Base-by-base conservation (phyloP, 2,888 invertebrate genomes). In the Sympetrum striolatum region DNA sequence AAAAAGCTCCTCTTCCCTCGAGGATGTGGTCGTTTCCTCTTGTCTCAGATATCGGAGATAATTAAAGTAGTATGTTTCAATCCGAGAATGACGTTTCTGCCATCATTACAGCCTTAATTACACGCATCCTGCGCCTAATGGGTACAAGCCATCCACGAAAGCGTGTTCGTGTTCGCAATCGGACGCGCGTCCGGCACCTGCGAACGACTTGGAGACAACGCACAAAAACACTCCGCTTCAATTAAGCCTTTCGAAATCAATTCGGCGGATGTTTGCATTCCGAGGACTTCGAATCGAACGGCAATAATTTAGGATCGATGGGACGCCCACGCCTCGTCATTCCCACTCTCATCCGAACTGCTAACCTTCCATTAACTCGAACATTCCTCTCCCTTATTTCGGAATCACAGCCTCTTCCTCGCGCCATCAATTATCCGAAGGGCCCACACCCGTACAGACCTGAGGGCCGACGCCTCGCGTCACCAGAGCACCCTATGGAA, bases 291-390 rank as follows among this genome's bases (percentile, higher is more conserved):
- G 60, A 35, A 86, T 86, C 58, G 37, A 86, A 86, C 37, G 25
- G 73, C 31, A 31, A 25, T 86, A 86, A 37, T 37, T 86, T 53
- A 86, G 73, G 31, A 60, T 86, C 60, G 86, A 86, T 86, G 86
- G 22, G n/a, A 58, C 82, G 60, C 86, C 86, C 86, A 86, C 86
- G 22, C 22, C 15, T 82, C 58, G 25, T 82, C 82, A 82, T 82
- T 82, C 82, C 86, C 86, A 86, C 39, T 86, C 86, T 35, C n/a
- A 37, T 8, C 15, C 86, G 31, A 25, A 53, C 81, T 82, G 53
- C 86, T 86, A 86, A 86, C 86, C 86, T 86, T 37, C 86, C 60
- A 86, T 86, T 86, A 86, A 37, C 86, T 64, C 86, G 22, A 31
- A 86, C 86, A 12, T 58, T 64, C 82, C 44, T 60, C 82, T 58